Evolutionary conservation across 2,888 invertebrate genomes (phyloP).

Genomic region (Clivina fossor): DNA sequence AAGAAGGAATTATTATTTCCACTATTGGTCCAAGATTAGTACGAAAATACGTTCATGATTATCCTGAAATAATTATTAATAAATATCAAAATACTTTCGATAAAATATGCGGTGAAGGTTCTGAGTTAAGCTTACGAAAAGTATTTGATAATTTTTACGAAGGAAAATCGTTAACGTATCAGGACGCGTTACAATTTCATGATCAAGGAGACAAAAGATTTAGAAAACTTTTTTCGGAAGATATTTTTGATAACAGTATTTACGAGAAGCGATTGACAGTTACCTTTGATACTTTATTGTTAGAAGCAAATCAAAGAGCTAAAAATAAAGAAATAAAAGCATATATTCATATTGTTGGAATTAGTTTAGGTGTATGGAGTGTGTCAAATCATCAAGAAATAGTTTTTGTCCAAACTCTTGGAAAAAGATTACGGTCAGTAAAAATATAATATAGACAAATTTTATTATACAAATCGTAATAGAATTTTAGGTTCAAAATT

Average conservation of each 20-base stretch:
- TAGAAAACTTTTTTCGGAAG: conserved; percentile 9
- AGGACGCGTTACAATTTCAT: conserved; percentile 18
- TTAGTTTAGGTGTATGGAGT: conserved; percentile 45
- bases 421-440: conserved; percentile 40
- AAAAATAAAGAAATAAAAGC: conserved; percentile 51
- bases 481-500: conserved; percentile 39
- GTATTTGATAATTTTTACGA: conserved; percentile 47
- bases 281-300: conserved; percentile 50
- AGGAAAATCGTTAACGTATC: conserved; percentile 36
- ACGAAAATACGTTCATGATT: conserved; percentile 57
- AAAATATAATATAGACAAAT: conserved; percentile 1
- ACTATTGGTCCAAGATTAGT: conserved; percentile 55
- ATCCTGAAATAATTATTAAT: conserved; percentile 56
- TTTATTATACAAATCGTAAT: conserved; percentile 43
- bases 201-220: conserved; percentile 21
- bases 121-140: conserved; percentile 39
- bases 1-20: conserved; percentile 56
- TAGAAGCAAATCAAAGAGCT: conserved; percentile 52
- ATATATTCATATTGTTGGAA: conserved; percentile 50
- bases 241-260: conserved; percentile 50
- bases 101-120: conserved; percentile 53
- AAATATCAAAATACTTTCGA: conserved; percentile 55
- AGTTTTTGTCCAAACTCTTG: conserved; percentile 43
- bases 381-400: conserved; percentile 41
- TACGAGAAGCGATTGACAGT: conserved; percentile 50